Conservation (phyloP, 2,888 invertebrate genomes). For the Archips xylosteana region DNA sequence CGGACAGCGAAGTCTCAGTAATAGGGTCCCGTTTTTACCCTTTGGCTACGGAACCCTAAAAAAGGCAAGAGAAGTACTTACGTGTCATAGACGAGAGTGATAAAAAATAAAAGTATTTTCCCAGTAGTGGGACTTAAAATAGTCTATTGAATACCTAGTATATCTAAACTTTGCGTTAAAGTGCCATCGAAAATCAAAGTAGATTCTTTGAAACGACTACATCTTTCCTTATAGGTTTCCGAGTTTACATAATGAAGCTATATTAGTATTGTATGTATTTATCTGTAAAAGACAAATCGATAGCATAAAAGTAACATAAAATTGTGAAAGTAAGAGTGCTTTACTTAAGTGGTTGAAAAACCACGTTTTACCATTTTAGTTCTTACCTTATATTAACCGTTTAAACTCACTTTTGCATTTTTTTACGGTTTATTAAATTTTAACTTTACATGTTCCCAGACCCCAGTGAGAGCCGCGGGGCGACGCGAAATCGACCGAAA, state of each 20-base stretch:
- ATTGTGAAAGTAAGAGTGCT: constrained; percentile 33
- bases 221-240: no score
- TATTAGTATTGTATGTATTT: background rate
- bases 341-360: constrained; percentile 22
- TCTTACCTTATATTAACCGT: constrained; percentile 14
- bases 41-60: no score
- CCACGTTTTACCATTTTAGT: constrained; percentile 9
- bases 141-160: no score
- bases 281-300: background rate
- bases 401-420: constrained; percentile 25
- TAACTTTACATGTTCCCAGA: constrained; percentile 33
- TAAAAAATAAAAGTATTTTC: no score
- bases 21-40: no score
- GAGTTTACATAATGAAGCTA: background rate
- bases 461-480: constrained; percentile 38
- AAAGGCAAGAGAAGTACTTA: no score
- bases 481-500: constrained; percentile 41
- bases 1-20: no score
- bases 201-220: no score
- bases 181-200: no score
- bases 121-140: no score
- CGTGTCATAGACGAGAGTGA: no score
- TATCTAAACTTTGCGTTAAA: no score
- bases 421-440: constrained; percentile 34
- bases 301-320: constrained; percentile 1